Evolutionary conservation across 2,113 vertebrate genomes (phyloP).

Genomic region (Charina bottae): DNA sequence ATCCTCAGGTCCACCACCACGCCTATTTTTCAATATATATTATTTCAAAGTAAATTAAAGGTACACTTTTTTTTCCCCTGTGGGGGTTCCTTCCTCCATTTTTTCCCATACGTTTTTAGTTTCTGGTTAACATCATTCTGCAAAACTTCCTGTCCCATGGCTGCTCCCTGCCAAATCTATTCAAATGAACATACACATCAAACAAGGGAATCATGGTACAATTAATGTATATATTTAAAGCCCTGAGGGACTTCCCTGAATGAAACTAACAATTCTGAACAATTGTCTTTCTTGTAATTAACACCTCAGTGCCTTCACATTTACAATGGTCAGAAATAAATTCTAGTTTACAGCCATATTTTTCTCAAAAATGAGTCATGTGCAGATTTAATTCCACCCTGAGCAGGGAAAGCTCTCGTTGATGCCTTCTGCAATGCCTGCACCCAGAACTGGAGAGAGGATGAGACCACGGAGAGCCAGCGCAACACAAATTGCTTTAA

Average conservation of each 20-base stretch:
- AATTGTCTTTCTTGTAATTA: background rate
- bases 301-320: background rate
- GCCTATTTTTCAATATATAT: background rate
- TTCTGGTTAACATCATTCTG: background rate
- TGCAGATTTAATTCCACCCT: background rate
- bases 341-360: background rate
- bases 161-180: background rate
- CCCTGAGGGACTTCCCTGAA: background rate
- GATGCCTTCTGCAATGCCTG: background rate
- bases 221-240: background rate
- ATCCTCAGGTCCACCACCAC: background rate
- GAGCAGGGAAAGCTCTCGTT: background rate
- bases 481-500: background rate
- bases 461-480: background rate
- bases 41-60: background rate
- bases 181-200: background rate
- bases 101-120: background rate
- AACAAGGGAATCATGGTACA: background rate
- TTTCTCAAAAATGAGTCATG: background rate
- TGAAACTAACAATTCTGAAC: background rate
- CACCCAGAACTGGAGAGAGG: background rate
- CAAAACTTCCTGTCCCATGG: background rate
- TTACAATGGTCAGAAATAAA: background rate
- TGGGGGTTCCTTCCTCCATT: background rate
- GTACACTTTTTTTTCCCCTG: background rate